Evolutionary conservation across 2,797 vertebrate genomes (phyloP).

Genomic region (Pseudochaenichthys georgianus): DNA sequence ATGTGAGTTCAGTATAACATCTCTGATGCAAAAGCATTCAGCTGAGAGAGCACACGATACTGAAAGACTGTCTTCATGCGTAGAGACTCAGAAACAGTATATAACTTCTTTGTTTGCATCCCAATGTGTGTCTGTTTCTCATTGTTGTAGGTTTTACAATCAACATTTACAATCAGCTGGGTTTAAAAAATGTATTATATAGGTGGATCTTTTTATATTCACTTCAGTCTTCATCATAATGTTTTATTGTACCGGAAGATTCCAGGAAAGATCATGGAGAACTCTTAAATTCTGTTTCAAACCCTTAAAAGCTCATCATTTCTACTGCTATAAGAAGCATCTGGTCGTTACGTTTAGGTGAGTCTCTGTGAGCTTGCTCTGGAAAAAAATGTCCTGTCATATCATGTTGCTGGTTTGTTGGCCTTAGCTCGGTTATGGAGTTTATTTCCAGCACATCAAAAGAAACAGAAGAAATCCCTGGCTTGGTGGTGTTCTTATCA

Average conservation of each 20-base stretch:
- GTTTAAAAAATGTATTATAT: no score
- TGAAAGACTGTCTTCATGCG: constrained; percentile 5
- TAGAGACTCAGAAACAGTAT: background rate
- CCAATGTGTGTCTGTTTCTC: background rate
- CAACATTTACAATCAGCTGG: background rate
- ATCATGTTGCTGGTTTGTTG: constrained; percentile 26
- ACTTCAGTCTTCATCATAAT: background rate
- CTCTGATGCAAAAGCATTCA: constrained; percentile 3
- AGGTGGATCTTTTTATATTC: constrained; percentile 21
- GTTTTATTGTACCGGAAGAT: background rate
- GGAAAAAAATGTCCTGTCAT: constrained; percentile 32
- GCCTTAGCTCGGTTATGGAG: constrained; percentile 30
- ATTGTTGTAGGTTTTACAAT: background rate
- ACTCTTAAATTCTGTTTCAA: constrained; percentile 22
- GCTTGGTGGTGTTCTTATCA: constrained; percentile 61
- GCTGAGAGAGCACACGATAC: background rate
- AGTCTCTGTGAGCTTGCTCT: constrained; percentile 14
- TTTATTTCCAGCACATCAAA: constrained; percentile 54
- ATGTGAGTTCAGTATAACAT: background rate
- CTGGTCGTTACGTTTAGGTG: constrained; percentile 36
- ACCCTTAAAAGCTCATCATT: constrained; percentile 40
- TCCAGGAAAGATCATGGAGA: constrained; percentile 22
- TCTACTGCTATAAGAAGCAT: constrained; percentile 32
- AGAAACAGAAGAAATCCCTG: constrained; percentile 53
- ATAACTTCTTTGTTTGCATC: constrained; percentile 1